Base-by-base conservation (phyloP, 2,797 vertebrate species). In the Cossypha polioptera region DNA sequence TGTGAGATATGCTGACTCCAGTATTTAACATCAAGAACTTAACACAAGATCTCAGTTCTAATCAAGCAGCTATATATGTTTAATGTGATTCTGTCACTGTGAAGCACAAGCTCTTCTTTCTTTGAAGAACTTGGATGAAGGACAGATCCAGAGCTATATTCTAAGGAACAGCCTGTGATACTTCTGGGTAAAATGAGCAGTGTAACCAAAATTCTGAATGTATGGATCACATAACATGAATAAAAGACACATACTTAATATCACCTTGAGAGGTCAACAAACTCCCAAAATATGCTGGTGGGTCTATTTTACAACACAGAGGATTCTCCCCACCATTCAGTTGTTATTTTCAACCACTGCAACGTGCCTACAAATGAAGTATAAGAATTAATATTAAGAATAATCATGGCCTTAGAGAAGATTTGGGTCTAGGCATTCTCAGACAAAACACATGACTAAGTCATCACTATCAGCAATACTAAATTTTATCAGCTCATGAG, bases 291-390 rank as follows among this genome's bases (percentile, higher is more conserved):
- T 36, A 26, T 4, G 2, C 20, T 68, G 18, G 18, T 35, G 53
- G 50, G 7, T 40, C 5, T 0, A 0, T 43, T 82, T 53, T 36
- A 19, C 26, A 66, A 17, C 0, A 0, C 0, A 22, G 16, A 86
- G 11, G 31, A 62, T 65, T 76, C 54, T 35, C 65, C 5, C n/a
- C 55, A 5, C 16, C 24, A 33, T 35, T 22, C 5, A 67, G 14
- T 13, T 43, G 16, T 35, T 82, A 28, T n/a, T 77, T 83, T 83
- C 71, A 73, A 35, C 48, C 18, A 69, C 11, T 15, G 2, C 21
- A 61, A 63, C 13, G 18, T 5, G 10, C 10, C 14, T 54, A 58
- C 5, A 20, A 62, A 88, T 10, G 11, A 88, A 74, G 4, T 17
- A 17, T 22, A 33, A 75, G 17, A 54, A 72, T 43, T 51, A 73